Conservation (phyloP, 2,113 vertebrate species). For the Macaca nemestrina region DNA sequence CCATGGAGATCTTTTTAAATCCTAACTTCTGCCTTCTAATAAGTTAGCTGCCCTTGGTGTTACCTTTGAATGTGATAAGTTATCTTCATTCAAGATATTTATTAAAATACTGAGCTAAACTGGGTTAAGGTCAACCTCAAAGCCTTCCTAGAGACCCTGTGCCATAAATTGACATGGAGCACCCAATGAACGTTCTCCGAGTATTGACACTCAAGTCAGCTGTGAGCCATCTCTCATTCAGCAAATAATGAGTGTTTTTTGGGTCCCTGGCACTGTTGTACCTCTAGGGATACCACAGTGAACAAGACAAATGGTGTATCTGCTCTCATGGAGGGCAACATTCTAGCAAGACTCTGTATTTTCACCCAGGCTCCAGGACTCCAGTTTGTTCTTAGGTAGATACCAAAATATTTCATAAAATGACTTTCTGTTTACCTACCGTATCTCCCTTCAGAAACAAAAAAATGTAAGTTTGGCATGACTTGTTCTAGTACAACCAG, state of each 20-base stretch:
- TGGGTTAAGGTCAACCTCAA: neutral
- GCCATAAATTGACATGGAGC: neutral
- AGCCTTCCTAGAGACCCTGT: neutral
- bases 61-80: neutral
- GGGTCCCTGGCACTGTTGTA: neutral
- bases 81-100: neutral
- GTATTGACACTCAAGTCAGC: neutral
- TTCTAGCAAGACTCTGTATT: neutral
- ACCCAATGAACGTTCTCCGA: neutral
- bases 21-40: slow-evolving; percentile 27
- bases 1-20: neutral
- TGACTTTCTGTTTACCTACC: neutral
- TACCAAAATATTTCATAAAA: neutral
- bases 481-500: neutral
- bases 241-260: neutral
- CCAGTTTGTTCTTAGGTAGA: neutral
- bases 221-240: neutral
- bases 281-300: neutral
- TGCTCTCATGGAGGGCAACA: neutral
- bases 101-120: neutral
- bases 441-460: slow-evolving; percentile 16
- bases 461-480: neutral
- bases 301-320: neutral
- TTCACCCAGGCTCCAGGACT: neutral
- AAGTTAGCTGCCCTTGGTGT: neutral